Base-by-base conservation (phyloP, 2,888 invertebrate species). In the Pandemis heparana region DNA sequence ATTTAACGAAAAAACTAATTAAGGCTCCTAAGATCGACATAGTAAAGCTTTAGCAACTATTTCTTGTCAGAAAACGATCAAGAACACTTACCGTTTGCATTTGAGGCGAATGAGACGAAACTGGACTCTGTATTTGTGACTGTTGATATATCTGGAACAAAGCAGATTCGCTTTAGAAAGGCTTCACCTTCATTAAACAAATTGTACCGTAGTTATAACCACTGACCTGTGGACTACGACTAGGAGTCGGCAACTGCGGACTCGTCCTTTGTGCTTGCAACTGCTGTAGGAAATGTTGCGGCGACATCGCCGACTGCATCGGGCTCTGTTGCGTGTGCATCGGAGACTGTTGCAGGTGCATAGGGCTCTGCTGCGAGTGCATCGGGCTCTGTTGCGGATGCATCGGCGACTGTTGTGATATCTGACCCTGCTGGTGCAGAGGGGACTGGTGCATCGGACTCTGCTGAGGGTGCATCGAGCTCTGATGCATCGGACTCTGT, bases 111-210 rank as follows among this genome's bases (percentile, higher is more conserved):
- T 94, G 94, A 4, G 94, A 92, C 5, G 94, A 83, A 6, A 91
- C 94, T 4, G 94, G 94, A 79, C 94, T 94, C 80, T 92, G 94
- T 61, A 94, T 94, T 85, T 94, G 94, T 72, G 92, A 91, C 80
- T 94, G 94, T 78, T 94, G 94, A 78, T 94, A 94, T 72, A 94
- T 94, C 94, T 94, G 85, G 16, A 82, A 88, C 16, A 68, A 70
- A 70, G 12, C 7, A 70, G n/a, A 48, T 14, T 14, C 3, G 14
- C 16, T 0, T 14, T n/a, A 67, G 16, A 39, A 66, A 65, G n/a
- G n/a, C 9, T 4, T 48, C 0, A 53, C 2, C 53, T 8, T 53
- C 9, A 16, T 12, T 14, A 18, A 53, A 53, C 18, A 53, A 41
- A 1, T 46, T 14, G n/a, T 16, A 10, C 1, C 18, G 10, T 14